Base-by-base conservation (phyloP, 2,113 vertebrate genomes). In the Odocoileus hemionus region DNA sequence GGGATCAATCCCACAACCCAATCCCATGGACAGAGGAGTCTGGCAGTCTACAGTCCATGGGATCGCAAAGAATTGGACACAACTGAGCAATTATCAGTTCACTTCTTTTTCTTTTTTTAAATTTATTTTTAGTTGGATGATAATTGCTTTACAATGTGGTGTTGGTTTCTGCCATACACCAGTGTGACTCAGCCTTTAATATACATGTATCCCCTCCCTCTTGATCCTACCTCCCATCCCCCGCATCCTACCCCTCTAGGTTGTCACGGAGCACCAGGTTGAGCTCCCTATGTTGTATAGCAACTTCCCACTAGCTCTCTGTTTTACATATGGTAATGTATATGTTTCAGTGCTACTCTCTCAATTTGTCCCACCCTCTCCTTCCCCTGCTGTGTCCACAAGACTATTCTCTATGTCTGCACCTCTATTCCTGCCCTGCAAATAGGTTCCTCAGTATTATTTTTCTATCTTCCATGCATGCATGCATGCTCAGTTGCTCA, bases 61-160 rank as follows among this genome's bases (percentile, higher is more conserved):
- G 5, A 10, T 70, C 10, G 0, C 19, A 23, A 23, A 39, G 9
- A 39, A 23, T 39, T 23, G 19, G 19, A 70, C n/a, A 70, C 9
- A 21, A 36, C 19, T 70, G 64, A 70, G 2, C 21, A n/a, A 36
- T 19, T 70, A 39, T 70, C n/a, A 39, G 9, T 39, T 70, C 10
- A 0, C n/a, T 70, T 70, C 19, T 39, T 70, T 39, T 70, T 39
- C n/a, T 70, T 39, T 70, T 70, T 70, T 39, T 23, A 39, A 70
- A 23, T 36, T 70, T 70, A 23, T 39, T 70, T 39, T 23, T 23
- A 39, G 19, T 23, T 70, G 67, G 19, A 39, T 70, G 67, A 6
- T 70, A 70, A 70, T 70, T 39, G 67, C 67, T 39, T 70, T 70
- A 70, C n/a, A 39, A 3, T 70, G n/a, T 70, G 39, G 67, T 23